Conservation (phyloP, 92 coral and sea anemone species). For the Diadumene lineata region DNA sequence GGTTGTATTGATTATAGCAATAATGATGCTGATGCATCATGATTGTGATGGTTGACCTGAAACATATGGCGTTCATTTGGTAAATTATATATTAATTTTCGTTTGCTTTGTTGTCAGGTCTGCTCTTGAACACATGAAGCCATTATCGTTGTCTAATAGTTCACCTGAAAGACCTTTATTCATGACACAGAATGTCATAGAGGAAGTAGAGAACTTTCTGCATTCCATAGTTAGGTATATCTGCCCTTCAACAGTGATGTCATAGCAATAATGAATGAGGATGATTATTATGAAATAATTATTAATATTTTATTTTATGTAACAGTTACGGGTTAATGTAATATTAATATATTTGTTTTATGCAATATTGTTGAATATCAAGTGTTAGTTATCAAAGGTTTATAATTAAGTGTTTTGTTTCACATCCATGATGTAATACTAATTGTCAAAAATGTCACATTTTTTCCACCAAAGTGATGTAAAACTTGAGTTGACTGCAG, state of each 20-base stretch:
- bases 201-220: constrained; percentile 92
- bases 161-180: constrained; percentile 92
- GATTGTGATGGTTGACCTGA: no score
- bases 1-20: neutral
- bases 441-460: no score
- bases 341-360: no score
- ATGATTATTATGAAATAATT: neutral
- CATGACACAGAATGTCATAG: constrained; percentile 87
- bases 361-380: no score
- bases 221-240: constrained; percentile 81
- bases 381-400: no score
- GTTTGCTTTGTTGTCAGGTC: constrained; percentile 47
- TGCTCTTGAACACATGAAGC: constrained; percentile 91
- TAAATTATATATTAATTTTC: no score
- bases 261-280: neutral
- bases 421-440: no score
- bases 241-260: neutral
- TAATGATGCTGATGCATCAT: no score
- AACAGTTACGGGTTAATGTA: neutral
- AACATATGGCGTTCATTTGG: no score
- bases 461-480: no score
- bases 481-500: no score
- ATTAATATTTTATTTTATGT: neutral
- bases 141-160: constrained; percentile 72
- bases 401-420: no score